These are phyloP conservation scores for Sthenelais limicola DNA, from an alignment of 2,888 invertebrate genomes.

Conservation along the genomic window DNA sequence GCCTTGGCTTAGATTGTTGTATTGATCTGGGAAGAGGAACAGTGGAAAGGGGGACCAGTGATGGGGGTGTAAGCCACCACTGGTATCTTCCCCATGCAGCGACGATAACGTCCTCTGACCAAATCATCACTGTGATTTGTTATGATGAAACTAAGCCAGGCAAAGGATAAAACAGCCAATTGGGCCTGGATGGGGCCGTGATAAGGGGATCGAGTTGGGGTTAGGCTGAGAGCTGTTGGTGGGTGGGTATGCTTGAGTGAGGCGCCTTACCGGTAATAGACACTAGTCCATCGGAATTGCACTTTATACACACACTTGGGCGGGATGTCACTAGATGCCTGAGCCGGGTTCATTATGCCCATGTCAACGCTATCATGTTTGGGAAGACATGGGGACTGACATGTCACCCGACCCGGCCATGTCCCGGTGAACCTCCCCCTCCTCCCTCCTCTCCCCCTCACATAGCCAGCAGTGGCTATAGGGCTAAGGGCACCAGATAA, in stretches of 20 bases:
- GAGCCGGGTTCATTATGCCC: no score
- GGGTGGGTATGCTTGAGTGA: constrained; percentile 5
- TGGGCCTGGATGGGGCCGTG: neutral
- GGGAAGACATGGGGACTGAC: no score
- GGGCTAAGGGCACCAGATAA: no score
- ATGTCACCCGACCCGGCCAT: no score
- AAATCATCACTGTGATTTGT: constrained; percentile 13
- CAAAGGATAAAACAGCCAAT: neutral
- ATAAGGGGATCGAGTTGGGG: neutral
- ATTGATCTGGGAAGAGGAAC: neutral
- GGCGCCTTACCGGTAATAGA: no score
- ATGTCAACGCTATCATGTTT: no score
- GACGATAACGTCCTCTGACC: neutral
- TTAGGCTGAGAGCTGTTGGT: neutral
- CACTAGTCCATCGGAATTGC: no score
- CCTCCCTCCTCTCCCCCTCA: no score
- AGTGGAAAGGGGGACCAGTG: neutral
- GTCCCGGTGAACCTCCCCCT: no score
- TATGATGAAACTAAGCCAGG: neutral
- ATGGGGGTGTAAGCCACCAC: neutral
- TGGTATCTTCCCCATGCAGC: neutral
- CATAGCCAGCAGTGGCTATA: no score
- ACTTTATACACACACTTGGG: no score
- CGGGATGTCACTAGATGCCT: no score
- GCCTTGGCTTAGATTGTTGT: neutral